Conservation (phyloP, 2,113 vertebrate species). For the Empidonax traillii region DNA sequence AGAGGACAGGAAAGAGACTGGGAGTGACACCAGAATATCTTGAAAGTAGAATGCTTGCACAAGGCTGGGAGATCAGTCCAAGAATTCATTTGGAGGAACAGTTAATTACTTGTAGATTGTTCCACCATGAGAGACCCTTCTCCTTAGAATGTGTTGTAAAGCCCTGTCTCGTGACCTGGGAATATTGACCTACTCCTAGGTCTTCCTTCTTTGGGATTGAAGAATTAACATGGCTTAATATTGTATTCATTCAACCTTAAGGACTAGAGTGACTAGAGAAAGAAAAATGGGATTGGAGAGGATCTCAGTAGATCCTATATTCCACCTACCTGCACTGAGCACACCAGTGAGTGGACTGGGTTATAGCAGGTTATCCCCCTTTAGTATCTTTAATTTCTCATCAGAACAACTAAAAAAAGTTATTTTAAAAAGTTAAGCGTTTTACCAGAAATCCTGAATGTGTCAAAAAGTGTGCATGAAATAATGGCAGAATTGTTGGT, state of each 20-base stretch:
- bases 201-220: neutral
- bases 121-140: neutral
- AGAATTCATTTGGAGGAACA: neutral
- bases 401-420: neutral
- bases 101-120: neutral
- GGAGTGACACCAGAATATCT: neutral
- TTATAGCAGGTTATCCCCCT: neutral
- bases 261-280: neutral
- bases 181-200: neutral
- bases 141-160: neutral
- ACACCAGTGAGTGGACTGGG: neutral
- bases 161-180: neutral
- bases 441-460: neutral
- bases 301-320: neutral
- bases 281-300: neutral
- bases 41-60: neutral
- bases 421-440: neutral
- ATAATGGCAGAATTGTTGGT: neutral
- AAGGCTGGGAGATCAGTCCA: neutral
- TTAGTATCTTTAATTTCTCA: neutral
- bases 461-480: neutral
- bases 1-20: neutral
- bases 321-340: neutral
- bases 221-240: neutral
- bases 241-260: neutral